phyloP scores from a whole-genome alignment of 2,113 vertebrate genomes.

The Elgaria multicarinata region DNA sequence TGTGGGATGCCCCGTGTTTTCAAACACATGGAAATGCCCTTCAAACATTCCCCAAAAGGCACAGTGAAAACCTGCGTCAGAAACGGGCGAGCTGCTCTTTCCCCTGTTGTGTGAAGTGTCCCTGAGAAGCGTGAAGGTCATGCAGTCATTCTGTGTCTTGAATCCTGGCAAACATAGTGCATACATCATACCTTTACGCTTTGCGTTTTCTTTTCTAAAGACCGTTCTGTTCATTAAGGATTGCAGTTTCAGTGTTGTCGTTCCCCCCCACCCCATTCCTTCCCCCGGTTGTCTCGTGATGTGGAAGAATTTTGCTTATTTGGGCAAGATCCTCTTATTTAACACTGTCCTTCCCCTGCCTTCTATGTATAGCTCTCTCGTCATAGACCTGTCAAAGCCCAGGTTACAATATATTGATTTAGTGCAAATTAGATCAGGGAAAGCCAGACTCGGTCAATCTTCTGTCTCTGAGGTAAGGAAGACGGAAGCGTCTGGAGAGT shows the following conservation, averaged over 20 bases:
- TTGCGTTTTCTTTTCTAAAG: neutral
- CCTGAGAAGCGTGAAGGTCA: neutral
- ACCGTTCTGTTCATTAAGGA: neutral
- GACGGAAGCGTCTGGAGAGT: slow-evolving; percentile 50
- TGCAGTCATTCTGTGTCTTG: neutral
- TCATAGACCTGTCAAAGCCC: slow-evolving; percentile 42
- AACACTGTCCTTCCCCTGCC: neutral
- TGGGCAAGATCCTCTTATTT: slow-evolving; percentile 15
- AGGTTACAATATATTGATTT: slow-evolving; percentile 66
- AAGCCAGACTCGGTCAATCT: slow-evolving; percentile 57
- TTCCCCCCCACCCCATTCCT: no score
- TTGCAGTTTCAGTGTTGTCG: slow-evolving; percentile 2
- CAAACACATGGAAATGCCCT: neutral
- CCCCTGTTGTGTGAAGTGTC: neutral
- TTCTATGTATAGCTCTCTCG: slow-evolving; percentile 38
- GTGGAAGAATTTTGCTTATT: slow-evolving; percentile 36
- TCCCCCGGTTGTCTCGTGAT: neutral
- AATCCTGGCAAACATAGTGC: neutral
- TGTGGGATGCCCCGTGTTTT: neutral
- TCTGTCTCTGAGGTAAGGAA: slow-evolving; percentile 53
- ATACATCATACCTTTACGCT: neutral
- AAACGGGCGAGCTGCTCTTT: neutral
- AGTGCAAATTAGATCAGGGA: slow-evolving; percentile 55
- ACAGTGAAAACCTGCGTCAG: neutral
- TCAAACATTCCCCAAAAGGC: neutral